Evolutionary conservation across 2,888 invertebrate genomes (phyloP).

Genomic region (Eurois occulta): DNA sequence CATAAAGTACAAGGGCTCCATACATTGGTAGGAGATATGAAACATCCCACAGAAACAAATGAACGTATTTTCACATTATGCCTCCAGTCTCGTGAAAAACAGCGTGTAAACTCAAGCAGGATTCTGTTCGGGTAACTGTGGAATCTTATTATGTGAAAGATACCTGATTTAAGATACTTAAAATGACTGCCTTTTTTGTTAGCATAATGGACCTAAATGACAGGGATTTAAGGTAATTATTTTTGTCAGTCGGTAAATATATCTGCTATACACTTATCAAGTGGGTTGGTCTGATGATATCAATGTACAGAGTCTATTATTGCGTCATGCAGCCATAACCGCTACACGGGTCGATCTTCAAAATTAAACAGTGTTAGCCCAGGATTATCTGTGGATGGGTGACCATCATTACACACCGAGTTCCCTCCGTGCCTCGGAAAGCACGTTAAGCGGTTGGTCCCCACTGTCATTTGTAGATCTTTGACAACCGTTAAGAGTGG

Average conservation of each 20-base stretch:
- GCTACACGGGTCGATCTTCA: background rate
- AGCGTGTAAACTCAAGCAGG: conserved; percentile 7
- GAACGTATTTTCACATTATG: conserved; percentile 61
- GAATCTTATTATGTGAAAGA: conserved; percentile 32
- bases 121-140: conserved; percentile 20
- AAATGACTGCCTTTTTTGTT: conserved; percentile 27
- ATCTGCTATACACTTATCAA: background rate
- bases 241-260: background rate
- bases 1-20: conserved; percentile 61
- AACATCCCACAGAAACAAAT: conserved; percentile 43
- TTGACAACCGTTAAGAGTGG: too few relatives aligned
- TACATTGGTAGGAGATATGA: conserved; percentile 35
- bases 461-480: too few relatives aligned
- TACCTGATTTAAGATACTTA: conserved; percentile 12
- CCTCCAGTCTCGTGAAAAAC: conserved; percentile 16
- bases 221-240: conserved; percentile 1
- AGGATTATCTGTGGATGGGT: background rate
- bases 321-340: background rate
- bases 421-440: background rate
- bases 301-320: background rate
- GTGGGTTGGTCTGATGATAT: background rate
- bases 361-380: background rate
- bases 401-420: background rate
- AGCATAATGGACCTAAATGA: conserved; percentile 15
- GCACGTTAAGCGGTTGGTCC: background rate